Conservation (phyloP, 92 coral and sea anemone species). For the Porites rus region DNA sequence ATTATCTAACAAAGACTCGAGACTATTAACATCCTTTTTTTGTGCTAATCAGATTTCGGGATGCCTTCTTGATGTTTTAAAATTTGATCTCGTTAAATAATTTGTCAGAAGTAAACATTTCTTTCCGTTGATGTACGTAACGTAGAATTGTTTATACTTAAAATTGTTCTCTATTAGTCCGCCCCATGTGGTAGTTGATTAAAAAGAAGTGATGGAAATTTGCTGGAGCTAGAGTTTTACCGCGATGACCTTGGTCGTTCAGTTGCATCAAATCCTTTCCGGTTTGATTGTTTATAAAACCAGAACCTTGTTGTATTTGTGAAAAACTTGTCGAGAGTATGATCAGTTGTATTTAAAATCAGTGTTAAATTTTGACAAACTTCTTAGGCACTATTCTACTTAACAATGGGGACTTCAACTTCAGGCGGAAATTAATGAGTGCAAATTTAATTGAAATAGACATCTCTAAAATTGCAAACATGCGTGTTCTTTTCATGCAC, state of each 20-base stretch:
- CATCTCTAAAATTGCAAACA: too few relatives aligned
- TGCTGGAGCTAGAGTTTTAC: not conserved
- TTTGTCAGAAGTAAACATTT: conserved; percentile 18
- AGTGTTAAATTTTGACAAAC: too few relatives aligned
- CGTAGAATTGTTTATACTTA: conserved; percentile 25
- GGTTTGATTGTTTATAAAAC: not conserved
- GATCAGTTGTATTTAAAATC: too few relatives aligned
- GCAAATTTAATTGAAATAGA: too few relatives aligned
- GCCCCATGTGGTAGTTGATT: conserved; percentile 36
- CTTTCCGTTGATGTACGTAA: conserved; percentile 22
- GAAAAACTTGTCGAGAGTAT: too few relatives aligned
- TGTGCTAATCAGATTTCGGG: conserved; percentile 29
- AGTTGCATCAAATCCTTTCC: not conserved
- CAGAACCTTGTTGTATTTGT: too few relatives aligned
- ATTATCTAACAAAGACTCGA: conserved; percentile 7
- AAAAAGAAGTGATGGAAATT: not conserved
- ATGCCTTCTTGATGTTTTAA: not conserved
- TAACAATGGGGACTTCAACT: not conserved
- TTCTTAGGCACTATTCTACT: not conserved
- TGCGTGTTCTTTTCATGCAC: too few relatives aligned
- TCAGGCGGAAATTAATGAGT: too few relatives aligned
- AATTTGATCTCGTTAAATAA: conserved; percentile 12
- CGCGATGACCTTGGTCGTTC: not conserved
- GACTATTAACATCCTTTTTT: not conserved
- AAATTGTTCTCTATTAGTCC: conserved; percentile 31